Conservation (phyloP, 2,113 vertebrate species). For the Gobiocypris rarus region DNA sequence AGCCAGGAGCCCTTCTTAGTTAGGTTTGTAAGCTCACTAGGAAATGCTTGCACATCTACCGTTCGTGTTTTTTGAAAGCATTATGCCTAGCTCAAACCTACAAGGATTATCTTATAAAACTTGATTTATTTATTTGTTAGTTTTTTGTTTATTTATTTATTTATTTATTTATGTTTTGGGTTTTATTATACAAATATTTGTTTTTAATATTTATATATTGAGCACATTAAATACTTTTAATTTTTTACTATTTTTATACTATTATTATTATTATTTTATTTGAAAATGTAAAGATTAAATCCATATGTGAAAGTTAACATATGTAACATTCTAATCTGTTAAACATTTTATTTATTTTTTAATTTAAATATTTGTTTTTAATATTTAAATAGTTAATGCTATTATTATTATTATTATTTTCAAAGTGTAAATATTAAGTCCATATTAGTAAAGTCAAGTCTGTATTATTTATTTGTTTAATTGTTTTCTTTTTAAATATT, state of each 20-base stretch:
- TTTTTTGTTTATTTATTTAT: background rate
- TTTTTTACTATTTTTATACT: too few relatives aligned
- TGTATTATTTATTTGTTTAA: background rate
- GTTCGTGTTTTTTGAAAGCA: background rate
- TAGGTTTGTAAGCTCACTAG: slow-evolving; percentile 50
- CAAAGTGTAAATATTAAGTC: background rate
- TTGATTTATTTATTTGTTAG: background rate
- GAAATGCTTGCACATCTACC: background rate
- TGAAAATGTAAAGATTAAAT: background rate
- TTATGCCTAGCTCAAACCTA: background rate
- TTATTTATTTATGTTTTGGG: background rate
- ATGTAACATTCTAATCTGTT: too few relatives aligned
- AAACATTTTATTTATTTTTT: background rate
- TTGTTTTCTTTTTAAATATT: background rate
- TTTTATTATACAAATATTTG: background rate
- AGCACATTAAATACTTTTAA: background rate
- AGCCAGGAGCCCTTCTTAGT: slow-evolving; percentile 51
- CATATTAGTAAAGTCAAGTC: background rate
- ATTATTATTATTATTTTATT: background rate
- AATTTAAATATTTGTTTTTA: background rate
- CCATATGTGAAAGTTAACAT: background rate
- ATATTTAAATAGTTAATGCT: background rate
- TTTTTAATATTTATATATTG: too few relatives aligned
- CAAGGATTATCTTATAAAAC: background rate
- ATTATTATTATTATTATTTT: too few relatives aligned